Percentiles rank a stretch among this genome's conserved stretches.
Conservation (phyloP, 2,113 vertebrate species). For the Enhydra lutris region DNA sequence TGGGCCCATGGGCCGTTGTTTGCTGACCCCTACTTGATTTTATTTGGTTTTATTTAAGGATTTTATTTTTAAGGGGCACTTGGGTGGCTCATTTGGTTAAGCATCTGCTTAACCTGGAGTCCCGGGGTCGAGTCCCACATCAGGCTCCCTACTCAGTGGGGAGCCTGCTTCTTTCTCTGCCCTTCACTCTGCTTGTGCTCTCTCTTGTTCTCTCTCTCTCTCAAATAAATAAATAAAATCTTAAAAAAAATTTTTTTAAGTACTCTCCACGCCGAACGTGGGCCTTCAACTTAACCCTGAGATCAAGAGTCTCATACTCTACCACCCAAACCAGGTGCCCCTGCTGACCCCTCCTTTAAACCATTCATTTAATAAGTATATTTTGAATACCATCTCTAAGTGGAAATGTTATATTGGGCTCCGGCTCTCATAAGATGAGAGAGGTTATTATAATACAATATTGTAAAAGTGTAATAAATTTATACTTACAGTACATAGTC, state of each 20-base stretch:
- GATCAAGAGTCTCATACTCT: neutral
- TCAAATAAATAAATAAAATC: neutral
- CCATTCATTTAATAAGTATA: neutral
- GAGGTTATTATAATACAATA: neutral
- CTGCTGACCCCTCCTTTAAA: neutral
- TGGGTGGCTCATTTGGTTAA: neutral
- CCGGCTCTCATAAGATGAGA: neutral
- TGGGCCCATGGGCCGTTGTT: neutral
- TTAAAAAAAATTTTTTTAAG: neutral
- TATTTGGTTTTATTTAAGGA: neutral
- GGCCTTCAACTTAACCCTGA: neutral
- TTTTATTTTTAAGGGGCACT: neutral
- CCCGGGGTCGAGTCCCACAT: neutral
- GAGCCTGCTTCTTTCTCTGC: neutral
- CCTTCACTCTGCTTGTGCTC: neutral
- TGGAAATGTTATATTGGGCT: neutral
- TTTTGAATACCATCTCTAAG: neutral
- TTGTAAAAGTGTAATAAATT: neutral
- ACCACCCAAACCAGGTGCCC: neutral
- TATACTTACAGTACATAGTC: neutral
- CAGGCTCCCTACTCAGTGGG: neutral
- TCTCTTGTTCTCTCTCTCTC: neutral
- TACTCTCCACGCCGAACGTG: too few relatives aligned
- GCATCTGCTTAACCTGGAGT: neutral
- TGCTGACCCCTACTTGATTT: neutral